Percentiles rank a stretch among this genome's conserved stretches.
Evolutionary conservation across 2,888 invertebrate species (phyloP).

Genomic region (Lycaena phlaeas): DNA sequence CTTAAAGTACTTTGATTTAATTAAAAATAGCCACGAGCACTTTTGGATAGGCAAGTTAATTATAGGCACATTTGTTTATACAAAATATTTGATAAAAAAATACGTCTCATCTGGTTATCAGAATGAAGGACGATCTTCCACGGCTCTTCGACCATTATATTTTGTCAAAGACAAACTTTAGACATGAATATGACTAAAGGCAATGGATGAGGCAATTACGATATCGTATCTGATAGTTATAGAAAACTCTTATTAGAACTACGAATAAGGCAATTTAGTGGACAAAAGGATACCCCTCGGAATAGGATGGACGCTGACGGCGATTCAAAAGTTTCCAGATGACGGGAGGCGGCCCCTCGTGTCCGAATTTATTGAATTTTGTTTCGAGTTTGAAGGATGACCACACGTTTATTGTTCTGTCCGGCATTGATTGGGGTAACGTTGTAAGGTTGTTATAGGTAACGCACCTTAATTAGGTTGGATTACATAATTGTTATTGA

Average conservation of each 20-base stretch:
- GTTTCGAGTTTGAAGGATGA: constrained; percentile 44
- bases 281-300: constrained; percentile 59
- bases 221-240: constrained; percentile 55
- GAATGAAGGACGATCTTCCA: no score
- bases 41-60: no score
- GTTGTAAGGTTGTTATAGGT: constrained; percentile 23
- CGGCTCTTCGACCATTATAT: no score
- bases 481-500: not conserved
- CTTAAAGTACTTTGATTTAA: no score
- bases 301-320: constrained; percentile 40
- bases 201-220: constrained; percentile 63
- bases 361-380: constrained; percentile 64
- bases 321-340: constrained; percentile 63
- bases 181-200: constrained; percentile 36
- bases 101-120: no score
- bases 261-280: constrained; percentile 65
- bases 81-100: no score
- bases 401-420: constrained; percentile 59
- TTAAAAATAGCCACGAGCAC: no score
- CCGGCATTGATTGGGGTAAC: constrained; percentile 49
- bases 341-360: constrained; percentile 42
- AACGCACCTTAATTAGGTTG: not conserved
- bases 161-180: constrained; percentile 29
- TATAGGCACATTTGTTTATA: no score
- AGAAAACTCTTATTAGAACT: constrained; percentile 60